A percentile compares a stretch with the other conserved stretches of the same genome.
phyloP scores from a whole-genome alignment of 2,888 invertebrate genomes.

The Phalera bucephala region DNA sequence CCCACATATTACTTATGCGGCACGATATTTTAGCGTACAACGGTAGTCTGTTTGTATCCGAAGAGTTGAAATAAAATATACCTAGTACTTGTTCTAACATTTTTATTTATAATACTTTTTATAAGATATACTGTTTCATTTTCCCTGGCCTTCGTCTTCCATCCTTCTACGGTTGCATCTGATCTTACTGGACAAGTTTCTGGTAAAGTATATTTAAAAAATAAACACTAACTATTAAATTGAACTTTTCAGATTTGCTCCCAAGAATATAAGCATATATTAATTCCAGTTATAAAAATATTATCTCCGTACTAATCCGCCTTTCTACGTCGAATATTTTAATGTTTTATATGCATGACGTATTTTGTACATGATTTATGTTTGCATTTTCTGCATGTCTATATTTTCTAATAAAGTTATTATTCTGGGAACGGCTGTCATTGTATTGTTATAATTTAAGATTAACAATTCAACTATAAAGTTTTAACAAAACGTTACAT shows the following conservation, averaged over 20 bases:
- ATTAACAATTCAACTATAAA: neutral
- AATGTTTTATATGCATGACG: conserved; percentile 26
- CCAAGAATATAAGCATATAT: conserved; percentile 78
- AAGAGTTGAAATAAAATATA: conserved; percentile 44
- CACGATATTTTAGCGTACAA: conserved; percentile 36
- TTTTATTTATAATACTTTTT: conserved; percentile 19
- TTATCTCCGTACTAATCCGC: conserved; percentile 19
- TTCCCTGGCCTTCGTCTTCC: conserved; percentile 13
- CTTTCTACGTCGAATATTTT: conserved; percentile 15
- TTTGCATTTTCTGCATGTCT: conserved; percentile 21
- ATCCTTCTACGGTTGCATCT: neutral
- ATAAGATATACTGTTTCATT: conserved; percentile 21
- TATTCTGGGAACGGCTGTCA: conserved; percentile 36
- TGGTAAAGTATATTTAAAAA: neutral
- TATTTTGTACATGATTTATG: conserved; percentile 8
- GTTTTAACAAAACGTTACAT: too few relatives aligned
- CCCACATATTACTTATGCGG: conserved; percentile 31
- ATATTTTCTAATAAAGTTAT: conserved; percentile 21
- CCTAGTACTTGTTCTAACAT: conserved; percentile 33
- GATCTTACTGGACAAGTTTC: neutral
- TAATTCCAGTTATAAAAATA: conserved; percentile 35
- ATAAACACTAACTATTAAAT: conserved; percentile 12
- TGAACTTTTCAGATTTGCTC: conserved; percentile 75
- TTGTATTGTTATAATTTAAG: conserved; percentile 20
- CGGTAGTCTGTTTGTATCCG: conserved; percentile 34